Conservation (phyloP, 2,797 vertebrate species). For the Miichthys miiuy region DNA sequence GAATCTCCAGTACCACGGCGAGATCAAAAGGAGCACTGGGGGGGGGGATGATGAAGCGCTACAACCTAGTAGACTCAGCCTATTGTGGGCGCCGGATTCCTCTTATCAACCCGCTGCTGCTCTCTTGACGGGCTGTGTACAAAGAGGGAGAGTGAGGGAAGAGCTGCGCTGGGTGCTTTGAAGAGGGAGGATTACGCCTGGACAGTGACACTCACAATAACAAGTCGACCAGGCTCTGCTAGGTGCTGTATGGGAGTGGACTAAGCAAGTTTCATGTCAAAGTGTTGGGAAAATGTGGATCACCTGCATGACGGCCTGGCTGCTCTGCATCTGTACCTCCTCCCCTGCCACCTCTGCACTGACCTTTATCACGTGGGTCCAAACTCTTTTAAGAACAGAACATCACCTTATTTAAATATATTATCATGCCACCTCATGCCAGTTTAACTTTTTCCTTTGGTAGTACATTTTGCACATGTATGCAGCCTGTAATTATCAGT, state of each 20-base stretch:
- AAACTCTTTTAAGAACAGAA: not conserved
- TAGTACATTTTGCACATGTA: not conserved
- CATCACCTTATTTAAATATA: not conserved
- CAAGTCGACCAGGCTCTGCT: conserved; percentile 90
- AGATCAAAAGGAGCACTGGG: conserved; percentile 82
- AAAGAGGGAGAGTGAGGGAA: conserved; percentile 88
- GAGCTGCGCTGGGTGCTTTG: conserved; percentile 89
- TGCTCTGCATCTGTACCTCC: conserved; percentile 46
- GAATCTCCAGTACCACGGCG: conserved; percentile 88
- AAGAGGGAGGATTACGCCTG: conserved; percentile 89
- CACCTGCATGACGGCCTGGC: conserved; percentile 36
- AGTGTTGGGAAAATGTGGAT: conserved; percentile 51
- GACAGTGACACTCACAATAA: conserved; percentile 92
- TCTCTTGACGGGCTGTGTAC: conserved; percentile 90
- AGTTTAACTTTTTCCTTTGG: not conserved
- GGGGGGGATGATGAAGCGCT: conserved; percentile 84
- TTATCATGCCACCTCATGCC: too few relatives aligned
- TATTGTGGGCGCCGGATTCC: conserved; percentile 87
- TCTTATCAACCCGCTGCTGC: conserved; percentile 92
- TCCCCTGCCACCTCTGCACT: conserved; percentile 36
- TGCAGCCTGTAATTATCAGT: not conserved
- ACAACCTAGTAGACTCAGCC: conserved; percentile 87
- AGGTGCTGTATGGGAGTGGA: conserved; percentile 89
- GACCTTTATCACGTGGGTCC: not conserved
- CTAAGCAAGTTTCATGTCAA: conserved; percentile 23